Evolutionary conservation across 2,113 vertebrate species (phyloP).

Genomic region (Cariama cristata): DNA sequence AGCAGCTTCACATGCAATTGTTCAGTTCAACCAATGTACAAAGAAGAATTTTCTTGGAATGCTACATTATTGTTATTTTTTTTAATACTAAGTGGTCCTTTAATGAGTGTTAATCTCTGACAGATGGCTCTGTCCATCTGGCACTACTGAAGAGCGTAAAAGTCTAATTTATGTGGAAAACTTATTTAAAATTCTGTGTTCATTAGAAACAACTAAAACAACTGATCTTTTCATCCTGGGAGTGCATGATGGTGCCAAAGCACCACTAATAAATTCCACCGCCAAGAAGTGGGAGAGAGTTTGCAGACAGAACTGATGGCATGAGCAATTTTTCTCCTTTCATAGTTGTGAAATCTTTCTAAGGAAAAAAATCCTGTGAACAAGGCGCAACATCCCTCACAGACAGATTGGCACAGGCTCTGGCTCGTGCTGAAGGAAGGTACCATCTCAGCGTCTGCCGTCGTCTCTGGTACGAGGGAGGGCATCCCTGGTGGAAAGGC

Average conservation of each 20-base stretch:
- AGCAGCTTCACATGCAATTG: conserved; percentile 16
- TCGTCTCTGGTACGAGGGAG: fast-evolving
- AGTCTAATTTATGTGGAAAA: conserved; percentile 47
- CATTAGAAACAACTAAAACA: conserved; percentile 46
- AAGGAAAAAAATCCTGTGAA: background rate
- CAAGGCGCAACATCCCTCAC: background rate
- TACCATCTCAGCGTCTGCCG: background rate
- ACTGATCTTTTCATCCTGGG: conserved; percentile 44
- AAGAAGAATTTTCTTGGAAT: conserved; percentile 21
- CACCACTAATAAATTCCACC: conserved; percentile 29
- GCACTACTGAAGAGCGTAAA: conserved; percentile 16
- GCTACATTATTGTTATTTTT: background rate
- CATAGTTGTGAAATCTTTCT: conserved; percentile 7
- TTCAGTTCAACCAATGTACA: conserved; percentile 34
- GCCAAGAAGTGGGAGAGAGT: conserved; percentile 4
- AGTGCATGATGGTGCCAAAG: conserved; percentile 29
- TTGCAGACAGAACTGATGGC: background rate
- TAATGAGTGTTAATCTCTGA: conserved; percentile 45
- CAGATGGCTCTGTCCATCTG: conserved; percentile 54
- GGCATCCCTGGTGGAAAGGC: background rate
- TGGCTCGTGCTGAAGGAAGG: background rate
- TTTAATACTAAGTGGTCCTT: conserved; percentile 8
- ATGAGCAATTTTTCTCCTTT: background rate
- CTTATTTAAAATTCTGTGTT: conserved; percentile 30
- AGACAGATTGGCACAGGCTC: background rate